Percentiles rank a stretch among this genome's conserved stretches.
Conservation (phyloP, 2,113 vertebrate species). For the Entelurus aequoreus region DNA sequence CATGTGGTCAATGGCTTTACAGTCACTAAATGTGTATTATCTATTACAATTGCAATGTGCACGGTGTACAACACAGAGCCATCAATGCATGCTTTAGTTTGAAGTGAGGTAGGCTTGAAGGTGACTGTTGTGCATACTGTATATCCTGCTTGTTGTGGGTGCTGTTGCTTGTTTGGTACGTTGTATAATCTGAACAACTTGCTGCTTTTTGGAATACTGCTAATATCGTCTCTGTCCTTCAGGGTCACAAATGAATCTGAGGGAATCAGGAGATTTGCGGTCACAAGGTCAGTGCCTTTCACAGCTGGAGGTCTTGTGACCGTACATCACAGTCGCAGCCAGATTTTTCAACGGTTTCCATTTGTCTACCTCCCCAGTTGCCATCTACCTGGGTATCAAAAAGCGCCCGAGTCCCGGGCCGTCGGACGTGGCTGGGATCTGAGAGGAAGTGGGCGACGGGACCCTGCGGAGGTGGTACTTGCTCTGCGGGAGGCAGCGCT, state of each 20-base stretch:
- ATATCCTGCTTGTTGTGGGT: slow-evolving; percentile 37
- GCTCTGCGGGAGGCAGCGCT: slow-evolving; percentile 81
- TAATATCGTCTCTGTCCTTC: slow-evolving; percentile 41
- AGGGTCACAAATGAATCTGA: slow-evolving; percentile 98
- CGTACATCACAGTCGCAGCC: background rate
- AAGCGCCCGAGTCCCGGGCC: slow-evolving; percentile 78
- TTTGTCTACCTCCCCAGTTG: slow-evolving; percentile 67
- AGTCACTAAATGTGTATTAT: slow-evolving; percentile 15
- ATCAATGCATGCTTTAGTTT: slow-evolving; percentile 34
- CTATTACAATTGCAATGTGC: slow-evolving; percentile 2
- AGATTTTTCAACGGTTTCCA: background rate
- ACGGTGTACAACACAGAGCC: background rate
- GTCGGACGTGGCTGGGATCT: slow-evolving; percentile 79
- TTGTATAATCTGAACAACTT: slow-evolving; percentile 21
- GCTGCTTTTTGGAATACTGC: slow-evolving; percentile 9
- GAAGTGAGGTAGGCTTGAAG: background rate
- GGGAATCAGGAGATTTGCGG: slow-evolving; percentile 94
- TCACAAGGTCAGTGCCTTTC: slow-evolving; percentile 81
- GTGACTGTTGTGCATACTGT: slow-evolving; percentile 17
- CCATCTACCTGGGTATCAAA: slow-evolving; percentile 95
- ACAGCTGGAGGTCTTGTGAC: background rate
- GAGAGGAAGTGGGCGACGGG: slow-evolving; percentile 70
- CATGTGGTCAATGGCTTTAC: slow-evolving; percentile 7
- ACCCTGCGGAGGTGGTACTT: slow-evolving; percentile 80
- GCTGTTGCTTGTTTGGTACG: slow-evolving; percentile 11